phyloP scores from a whole-genome alignment of 2,888 invertebrate genomes.

The Apotomis capreana region DNA sequence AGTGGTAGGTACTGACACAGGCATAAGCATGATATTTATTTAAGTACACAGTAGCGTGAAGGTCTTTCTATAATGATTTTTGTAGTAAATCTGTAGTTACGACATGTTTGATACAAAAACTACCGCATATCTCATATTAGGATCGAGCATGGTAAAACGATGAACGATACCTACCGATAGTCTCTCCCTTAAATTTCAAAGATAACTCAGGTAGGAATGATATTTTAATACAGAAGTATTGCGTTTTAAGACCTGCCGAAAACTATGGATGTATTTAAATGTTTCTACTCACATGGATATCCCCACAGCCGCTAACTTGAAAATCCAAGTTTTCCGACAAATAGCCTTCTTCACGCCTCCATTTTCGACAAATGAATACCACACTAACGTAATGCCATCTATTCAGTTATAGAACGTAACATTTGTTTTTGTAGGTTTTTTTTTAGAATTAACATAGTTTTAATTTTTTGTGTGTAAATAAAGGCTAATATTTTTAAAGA shows the following conservation, averaged over 20 bases:
- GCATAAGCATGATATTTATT: conserved; percentile 44
- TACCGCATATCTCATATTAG: conserved; percentile 36
- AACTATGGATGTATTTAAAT: conserved; percentile 61
- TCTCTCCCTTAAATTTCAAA: conserved; percentile 80
- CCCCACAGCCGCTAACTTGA: conserved; percentile 72
- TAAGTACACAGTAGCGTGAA: conserved; percentile 10
- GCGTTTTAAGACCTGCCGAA: conserved; percentile 58
- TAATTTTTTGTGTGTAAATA: not conserved
- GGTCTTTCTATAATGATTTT: conserved; percentile 9
- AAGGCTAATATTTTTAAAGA: not conserved
- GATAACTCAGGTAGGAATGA: conserved; percentile 53
- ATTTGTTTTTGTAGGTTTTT: conserved; percentile 33
- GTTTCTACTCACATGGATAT: conserved; percentile 64
- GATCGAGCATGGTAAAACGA: conserved; percentile 66
- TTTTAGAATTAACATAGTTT: not conserved
- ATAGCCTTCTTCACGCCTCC: conserved; percentile 77
- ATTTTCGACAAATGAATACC: conserved; percentile 82
- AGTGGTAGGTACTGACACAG: conserved; percentile 34
- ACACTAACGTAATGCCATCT: conserved; percentile 56
- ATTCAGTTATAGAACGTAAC: conserved; percentile 50
- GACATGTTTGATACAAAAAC: conserved; percentile 22
- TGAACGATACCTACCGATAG: conserved; percentile 66
- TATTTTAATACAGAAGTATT: conserved; percentile 51
- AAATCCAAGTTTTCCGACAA: conserved; percentile 72
- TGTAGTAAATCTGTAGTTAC: not conserved